Base-by-base conservation (phyloP, 1,140 invertebrate genomes). In the Aphelenchoides besseyi region DNA sequence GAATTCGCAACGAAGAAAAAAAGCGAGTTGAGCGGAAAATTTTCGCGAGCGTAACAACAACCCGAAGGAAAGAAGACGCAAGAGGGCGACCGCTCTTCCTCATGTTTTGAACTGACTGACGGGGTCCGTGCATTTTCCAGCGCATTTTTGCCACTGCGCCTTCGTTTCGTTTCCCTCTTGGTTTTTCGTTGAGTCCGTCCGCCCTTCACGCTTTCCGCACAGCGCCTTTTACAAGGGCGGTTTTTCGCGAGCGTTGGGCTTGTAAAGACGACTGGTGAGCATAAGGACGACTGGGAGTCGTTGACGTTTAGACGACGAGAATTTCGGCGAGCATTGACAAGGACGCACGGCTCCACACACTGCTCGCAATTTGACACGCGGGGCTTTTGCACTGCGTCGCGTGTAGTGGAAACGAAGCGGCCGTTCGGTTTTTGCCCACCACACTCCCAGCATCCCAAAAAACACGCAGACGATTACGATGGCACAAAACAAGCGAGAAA, bases 1-100 rank as follows among this genome's bases (percentile, higher is more conserved):
- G 23, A 48, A 48, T n/a, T 48, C 41, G 41, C 41, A 48, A 48
- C 41, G 41, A n/a, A 48, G 41, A 48, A 48, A 48, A 48, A 48
- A 23, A 16, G 41, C 41, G 41, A 48, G 41, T 23, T 16, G 41
- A 23, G 41, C n/a, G 41, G 41, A 12, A 23, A 48, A 48, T 48
- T 48, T 48, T 48, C 41, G 41, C 41, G 41, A 48, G 41, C 41
- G 41, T 48, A 23, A 23, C 12, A 48, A 12, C 12, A 48, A 48
- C 12, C 12, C 12, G 41, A 48, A 48, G 41, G 41, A 48, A 48
- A 23, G 41, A 48, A 48, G 41, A 48, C 23, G 41, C 12, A 23
- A 48, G 41, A 48, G 12, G 41, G 23, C 41, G 12, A 23, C 41
- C 41, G 23, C 41, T 16, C 12, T 12, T 23, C 41, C 12, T 12